phyloP scores from a whole-genome alignment of 2,888 invertebrate genomes.

The Leucozona laternaria region DNA sequence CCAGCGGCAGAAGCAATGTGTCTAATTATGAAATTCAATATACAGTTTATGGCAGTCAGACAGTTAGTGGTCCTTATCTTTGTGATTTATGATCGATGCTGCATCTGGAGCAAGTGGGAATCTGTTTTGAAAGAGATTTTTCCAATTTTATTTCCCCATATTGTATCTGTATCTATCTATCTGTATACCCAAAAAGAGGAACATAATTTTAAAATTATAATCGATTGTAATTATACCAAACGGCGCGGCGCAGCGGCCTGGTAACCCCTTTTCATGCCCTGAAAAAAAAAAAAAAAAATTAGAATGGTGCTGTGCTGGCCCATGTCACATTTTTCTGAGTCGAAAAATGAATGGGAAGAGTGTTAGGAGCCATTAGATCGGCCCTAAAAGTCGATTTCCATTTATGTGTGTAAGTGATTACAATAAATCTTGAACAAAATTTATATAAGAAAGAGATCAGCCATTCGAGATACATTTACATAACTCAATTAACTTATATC shows the following conservation, averaged over 20 bases:
- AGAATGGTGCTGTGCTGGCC: conserved; percentile 10
- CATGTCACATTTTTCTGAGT: conserved; percentile 24
- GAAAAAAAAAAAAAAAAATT: not conserved
- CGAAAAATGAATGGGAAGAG: conserved; percentile 55
- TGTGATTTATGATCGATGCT: conserved; percentile 68
- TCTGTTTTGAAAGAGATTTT: conserved; percentile 10
- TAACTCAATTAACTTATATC: conserved; percentile 72
- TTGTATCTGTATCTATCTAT: conserved; percentile 12
- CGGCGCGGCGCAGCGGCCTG: conserved; percentile 43
- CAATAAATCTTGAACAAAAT: conserved; percentile 62
- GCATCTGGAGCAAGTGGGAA: conserved; percentile 71
- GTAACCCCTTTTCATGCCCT: conserved; percentile 53
- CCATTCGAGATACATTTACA: conserved; percentile 67
- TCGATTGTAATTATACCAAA: conserved; percentile 60
- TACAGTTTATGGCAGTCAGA: conserved; percentile 64
- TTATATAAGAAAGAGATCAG: conserved; percentile 47
- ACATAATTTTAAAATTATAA: conserved; percentile 50
- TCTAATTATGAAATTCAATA: conserved; percentile 75
- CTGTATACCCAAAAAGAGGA: not conserved
- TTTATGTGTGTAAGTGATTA: conserved; percentile 70
- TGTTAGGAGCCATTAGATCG: conserved; percentile 72
- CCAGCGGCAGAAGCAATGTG: conserved; percentile 49
- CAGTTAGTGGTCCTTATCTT: conserved; percentile 74
- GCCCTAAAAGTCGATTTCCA: conserved; percentile 63
- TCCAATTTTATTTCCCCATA: conserved; percentile 27